Evolutionary conservation across 2,888 invertebrate genomes (phyloP), one percentile per base, ranked within the genome.

Genomic region (Megamerina dolium): DNA sequence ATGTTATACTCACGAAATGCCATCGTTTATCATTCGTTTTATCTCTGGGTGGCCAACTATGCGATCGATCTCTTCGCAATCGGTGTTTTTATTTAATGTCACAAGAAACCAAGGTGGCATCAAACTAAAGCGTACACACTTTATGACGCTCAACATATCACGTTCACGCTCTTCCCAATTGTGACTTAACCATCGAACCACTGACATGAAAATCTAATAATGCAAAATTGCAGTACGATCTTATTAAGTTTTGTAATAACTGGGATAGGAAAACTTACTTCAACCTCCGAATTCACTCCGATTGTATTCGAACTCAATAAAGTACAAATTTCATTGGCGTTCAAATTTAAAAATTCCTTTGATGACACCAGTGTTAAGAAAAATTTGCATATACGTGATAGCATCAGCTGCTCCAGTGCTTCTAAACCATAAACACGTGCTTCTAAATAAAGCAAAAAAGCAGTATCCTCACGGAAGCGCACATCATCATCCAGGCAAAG

Each of bases 101-200:
- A 87, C 82, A 20, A 89, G 74, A 58, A 87, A 83, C 82, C 87
- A 85, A 0, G 87, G 85, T 0, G 84, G 82, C 57, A 89, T 82
- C 31, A 87, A 75, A 0, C 87, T 85, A 60, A 89, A 89, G 20
- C 88, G 77, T 0, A 89, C 79, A 61, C 85, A 85, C 2, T 75
- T 74, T 69, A 87, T 74, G 1, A 88, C 74, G 6, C 81, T 77
- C 1, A 79, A 68, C 17, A 82, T 73, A 48, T 45, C 29, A 16
- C 72, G 65, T 16, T 77, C 74, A 2, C 88, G 75, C 3, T 74
- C 70, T 0, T 76, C 60, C 85, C 85, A 87, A 56, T 85, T 77
- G 36, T 80, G 77, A 63, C 81, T 80, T 17, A 89, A 63, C 89
- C 89, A 89, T 16, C 87, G 76, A 0, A 87, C 82, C 0, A 82